Conservation (phyloP, 2,113 vertebrate species). For the Rallus limicola region DNA sequence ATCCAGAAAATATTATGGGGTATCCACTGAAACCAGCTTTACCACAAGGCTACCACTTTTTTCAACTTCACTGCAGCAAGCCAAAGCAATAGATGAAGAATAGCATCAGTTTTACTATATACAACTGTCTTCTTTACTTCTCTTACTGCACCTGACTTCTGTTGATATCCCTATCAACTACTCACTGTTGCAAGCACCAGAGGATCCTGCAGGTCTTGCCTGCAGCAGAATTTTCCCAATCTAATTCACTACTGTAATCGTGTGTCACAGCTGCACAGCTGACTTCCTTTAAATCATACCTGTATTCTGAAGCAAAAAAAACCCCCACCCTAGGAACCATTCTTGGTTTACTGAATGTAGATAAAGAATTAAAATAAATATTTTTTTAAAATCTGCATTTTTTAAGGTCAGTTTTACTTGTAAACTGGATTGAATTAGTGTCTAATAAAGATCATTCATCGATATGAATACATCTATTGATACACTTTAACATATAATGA, state of each 20-base stretch:
- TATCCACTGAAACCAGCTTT: background rate
- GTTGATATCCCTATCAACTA: slow-evolving; percentile 7
- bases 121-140: background rate
- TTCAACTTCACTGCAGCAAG: background rate
- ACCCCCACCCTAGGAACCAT: background rate
- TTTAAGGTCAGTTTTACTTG: background rate
- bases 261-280: slow-evolving; percentile 23
- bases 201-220: slow-evolving; percentile 3
- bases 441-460: background rate
- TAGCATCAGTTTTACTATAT: background rate
- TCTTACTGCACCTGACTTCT: background rate
- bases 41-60: background rate
- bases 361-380: background rate
- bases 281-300: slow-evolving; percentile 29
- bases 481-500: background rate
- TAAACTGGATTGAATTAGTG: background rate
- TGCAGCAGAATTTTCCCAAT: slow-evolving; percentile 45
- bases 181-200: background rate
- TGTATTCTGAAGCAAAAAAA: background rate
- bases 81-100: background rate
- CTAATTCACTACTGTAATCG: slow-evolving; percentile 55
- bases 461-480: background rate
- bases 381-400: background rate
- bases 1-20: background rate
- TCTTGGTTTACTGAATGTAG: background rate